Base-by-base conservation (phyloP, 2,113 vertebrate species). In the Pelodiscus sinensis region DNA sequence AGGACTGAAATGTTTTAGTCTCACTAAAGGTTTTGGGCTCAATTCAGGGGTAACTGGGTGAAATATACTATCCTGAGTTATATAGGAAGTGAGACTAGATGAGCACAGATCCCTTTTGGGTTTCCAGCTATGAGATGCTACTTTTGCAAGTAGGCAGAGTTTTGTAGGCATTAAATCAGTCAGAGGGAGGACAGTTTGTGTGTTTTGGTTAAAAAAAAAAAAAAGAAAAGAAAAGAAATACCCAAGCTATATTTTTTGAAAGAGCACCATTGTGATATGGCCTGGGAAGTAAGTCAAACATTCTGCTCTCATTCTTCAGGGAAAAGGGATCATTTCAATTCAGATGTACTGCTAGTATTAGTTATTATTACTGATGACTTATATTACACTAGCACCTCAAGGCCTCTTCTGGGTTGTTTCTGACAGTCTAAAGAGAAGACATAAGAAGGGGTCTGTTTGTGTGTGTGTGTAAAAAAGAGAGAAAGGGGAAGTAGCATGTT, bases 141-240 rank as follows among this genome's bases (percentile, higher is more conserved):
- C 8, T 0, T 1, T 38, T 78, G 81, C 25, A 51, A 12, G 35
- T 16, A 55, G 31, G 55, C 0, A 1, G 58, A 19, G 18, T 51
- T 58, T 2, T 57, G 57, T 44, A 51, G 38, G 35, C 24, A 58
- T 58, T 58, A 58, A 25, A 22, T 38, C 54, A 90, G 71, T 11
- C 0, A 1, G 50, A 27, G n/a, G 55, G 38, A 56, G 73, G 35
- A 15, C 57, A 12, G 11, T 7, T n/a, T 35, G 24, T 73, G 51
- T 65, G 24, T 14, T n/a, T 5, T 25, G 11, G 24, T 56, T 5
- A 44, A 44, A 44, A 44, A 56, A 35, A n/a, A n/a, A n/a, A n/a
- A n/a, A n/a, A n/a, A n/a, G n/a, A n/a, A n/a, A n/a, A n/a, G n/a
- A n/a, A n/a, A 87, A 3, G 75, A 77, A 52, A 84, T 38, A 27